Base-by-base conservation (phyloP, 37 sponge, comb jelly and placozoan species). In the Dysidea cf. avara region DNA sequence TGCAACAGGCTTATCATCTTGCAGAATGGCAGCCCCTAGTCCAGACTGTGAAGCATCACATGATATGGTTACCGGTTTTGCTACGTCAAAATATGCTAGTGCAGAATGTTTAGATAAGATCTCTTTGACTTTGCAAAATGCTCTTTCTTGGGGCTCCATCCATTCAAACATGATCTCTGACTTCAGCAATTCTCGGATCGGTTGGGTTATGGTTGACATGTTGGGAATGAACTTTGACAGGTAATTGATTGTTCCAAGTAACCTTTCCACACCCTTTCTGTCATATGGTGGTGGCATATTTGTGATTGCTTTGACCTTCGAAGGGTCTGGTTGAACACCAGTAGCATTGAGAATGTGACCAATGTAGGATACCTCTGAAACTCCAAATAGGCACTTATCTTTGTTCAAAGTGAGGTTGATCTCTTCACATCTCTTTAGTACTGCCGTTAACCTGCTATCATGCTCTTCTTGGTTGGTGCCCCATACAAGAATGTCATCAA, bases 221-320 rank as follows among this genome's bases (percentile, higher is more conserved):
- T 72, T 65, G 7, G 61, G 74, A 5, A 72, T 61, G 55, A 51
- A 72, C 9, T 52, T 28, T 0, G 74, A 65, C 6, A 72, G 13
- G 16, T 51, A 72, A 12, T 57, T 72, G 7, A 72, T 32, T 25
- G 39, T 65, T 61, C 74, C 74, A 25, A 72, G 38, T 62, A 72
- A 35, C 39, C 74, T 29, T 37, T 60, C 51, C 34, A 72, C 61
- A 20, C 61, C 61, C 61, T 72, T 72, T 34, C 37, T 60, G 25
- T 72, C 74, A 6, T 33, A 35, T 4, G 74, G 74, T 39, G 35
- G 25, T 61, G 74, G 74, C 74, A 72, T 72, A 25, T 72, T 30
- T 72, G 47, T 12, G 12, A 72, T 72, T 28, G 56, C 74, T 47
- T n/a, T 4, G 13, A 72, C 74, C 3, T 72, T 72, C 30, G 60